Evolutionary conservation across 2,888 invertebrate genomes (phyloP).

Genomic region (Bruchidius siliquastri): DNA sequence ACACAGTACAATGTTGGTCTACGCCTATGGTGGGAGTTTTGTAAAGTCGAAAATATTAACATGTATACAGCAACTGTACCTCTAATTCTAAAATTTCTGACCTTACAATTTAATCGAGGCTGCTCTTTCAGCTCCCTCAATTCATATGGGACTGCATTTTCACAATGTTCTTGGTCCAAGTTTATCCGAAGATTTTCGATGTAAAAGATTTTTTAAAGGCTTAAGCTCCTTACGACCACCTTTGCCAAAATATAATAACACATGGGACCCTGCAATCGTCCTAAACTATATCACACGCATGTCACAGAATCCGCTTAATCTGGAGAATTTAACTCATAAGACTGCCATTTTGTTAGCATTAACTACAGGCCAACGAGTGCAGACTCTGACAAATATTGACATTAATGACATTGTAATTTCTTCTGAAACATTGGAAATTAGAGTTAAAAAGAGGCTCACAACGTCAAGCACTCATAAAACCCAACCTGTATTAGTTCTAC

Average conservation of each 20-base stretch:
- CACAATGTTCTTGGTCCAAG: conserved; percentile 4
- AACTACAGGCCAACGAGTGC: background rate
- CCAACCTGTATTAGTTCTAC: too few relatives aligned
- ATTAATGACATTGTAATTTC: background rate
- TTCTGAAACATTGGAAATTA: too few relatives aligned
- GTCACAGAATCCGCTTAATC: background rate
- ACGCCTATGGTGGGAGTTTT: conserved; percentile 15
- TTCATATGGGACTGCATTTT: conserved; percentile 10
- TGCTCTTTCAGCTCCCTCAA: conserved; percentile 10
- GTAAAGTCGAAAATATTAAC: background rate
- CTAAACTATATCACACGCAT: background rate
- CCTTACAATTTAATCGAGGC: conserved; percentile 5
- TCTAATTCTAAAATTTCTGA: conserved; percentile 5
- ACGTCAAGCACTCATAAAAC: too few relatives aligned
- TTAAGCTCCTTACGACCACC: conserved; percentile 7
- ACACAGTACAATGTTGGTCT: conserved; percentile 10
- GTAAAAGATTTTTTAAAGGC: conserved; percentile 13
- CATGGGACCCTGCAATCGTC: conserved; percentile 1
- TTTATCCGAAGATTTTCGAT: conserved; percentile 6
- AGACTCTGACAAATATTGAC: background rate
- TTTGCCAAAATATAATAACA: background rate
- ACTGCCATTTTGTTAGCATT: background rate
- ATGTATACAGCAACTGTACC: conserved; percentile 1
- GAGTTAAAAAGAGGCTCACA: too few relatives aligned
- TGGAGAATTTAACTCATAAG: background rate